Evolutionary conservation across 2,113 vertebrate species (phyloP).

Genomic region (Hystrix brachyura): DNA sequence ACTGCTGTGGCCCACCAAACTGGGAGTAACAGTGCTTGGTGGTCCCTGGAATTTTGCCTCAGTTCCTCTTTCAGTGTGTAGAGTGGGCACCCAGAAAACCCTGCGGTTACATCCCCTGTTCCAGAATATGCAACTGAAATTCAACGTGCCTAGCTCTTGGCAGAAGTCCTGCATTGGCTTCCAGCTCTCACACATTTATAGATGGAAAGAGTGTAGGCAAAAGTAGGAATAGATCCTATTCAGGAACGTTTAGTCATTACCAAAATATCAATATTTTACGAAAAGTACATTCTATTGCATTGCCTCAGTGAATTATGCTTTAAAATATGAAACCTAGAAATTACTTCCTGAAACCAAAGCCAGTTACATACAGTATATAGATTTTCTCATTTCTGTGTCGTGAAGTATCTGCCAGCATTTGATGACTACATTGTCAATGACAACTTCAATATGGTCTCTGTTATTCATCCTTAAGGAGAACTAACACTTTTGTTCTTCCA

Average conservation of each 20-base stretch:
- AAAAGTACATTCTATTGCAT: not conserved
- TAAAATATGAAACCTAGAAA: conserved; percentile 43
- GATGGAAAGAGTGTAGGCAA: not conserved
- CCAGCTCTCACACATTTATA: not conserved
- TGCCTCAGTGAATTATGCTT: conserved; percentile 24
- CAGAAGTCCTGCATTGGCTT: not conserved
- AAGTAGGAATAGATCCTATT: not conserved
- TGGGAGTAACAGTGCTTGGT: not conserved
- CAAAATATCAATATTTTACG: conserved; percentile 32
- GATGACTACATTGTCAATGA: not conserved
- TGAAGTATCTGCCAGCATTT: conserved; percentile 29
- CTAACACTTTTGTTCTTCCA: conserved; percentile 15
- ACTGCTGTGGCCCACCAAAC: not conserved
- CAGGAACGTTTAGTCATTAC: not conserved
- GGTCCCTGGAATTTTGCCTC: not conserved
- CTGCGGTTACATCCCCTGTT: not conserved
- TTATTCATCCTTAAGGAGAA: not conserved
- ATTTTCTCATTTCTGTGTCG: not conserved
- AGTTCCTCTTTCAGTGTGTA: not conserved
- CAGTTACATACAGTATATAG: not conserved
- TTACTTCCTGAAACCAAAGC: not conserved
- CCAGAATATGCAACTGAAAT: conserved; percentile 2
- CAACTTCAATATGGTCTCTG: conserved; percentile 6
- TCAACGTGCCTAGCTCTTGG: not conserved
- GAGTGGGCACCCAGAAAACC: not conserved